These are phyloP conservation scores for Ceratina australensis DNA, from an alignment of 1,140 invertebrate genomes.

Conservation along the genomic window DNA sequence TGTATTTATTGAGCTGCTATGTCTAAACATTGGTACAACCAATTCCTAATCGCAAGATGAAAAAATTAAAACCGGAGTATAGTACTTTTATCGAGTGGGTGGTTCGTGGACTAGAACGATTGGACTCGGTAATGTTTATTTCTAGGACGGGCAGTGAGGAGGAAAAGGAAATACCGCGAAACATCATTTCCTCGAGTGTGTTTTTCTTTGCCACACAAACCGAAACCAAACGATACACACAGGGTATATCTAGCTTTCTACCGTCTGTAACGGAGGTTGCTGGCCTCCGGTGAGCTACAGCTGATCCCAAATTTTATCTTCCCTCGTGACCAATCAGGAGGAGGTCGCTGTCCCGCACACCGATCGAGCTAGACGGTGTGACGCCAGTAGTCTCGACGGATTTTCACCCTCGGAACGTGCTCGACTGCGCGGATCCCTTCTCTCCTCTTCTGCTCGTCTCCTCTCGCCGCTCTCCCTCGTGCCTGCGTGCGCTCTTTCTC, in stretches of 20 bases:
- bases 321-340: constrained; percentile 53
- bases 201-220: constrained; percentile 39
- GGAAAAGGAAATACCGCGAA: constrained; percentile 31
- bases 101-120: neutral
- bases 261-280: constrained; percentile 30
- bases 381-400: constrained; percentile 64
- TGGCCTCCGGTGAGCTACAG: constrained; percentile 52
- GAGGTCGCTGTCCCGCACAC: constrained; percentile 67
- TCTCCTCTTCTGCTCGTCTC: constrained; percentile 35
- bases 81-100: neutral
- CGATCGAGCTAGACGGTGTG: constrained; percentile 60
- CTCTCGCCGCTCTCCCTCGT: neutral
- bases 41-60: neutral
- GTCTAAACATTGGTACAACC: neutral
- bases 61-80: neutral
- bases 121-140: neutral
- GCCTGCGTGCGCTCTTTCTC: constrained; percentile 4
- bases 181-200: constrained; percentile 47
- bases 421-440: constrained; percentile 43
- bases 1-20: too few species aligned
- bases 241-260: constrained; percentile 38
- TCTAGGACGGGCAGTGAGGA: constrained; percentile 10
- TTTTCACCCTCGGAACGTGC: constrained; percentile 68
- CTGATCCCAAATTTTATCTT: constrained; percentile 69
- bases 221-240: constrained; percentile 38